Percentiles rank a stretch among this genome's conserved stretches.
Conservation (phyloP, 2,888 invertebrate species). For the Eilema caniola region DNA sequence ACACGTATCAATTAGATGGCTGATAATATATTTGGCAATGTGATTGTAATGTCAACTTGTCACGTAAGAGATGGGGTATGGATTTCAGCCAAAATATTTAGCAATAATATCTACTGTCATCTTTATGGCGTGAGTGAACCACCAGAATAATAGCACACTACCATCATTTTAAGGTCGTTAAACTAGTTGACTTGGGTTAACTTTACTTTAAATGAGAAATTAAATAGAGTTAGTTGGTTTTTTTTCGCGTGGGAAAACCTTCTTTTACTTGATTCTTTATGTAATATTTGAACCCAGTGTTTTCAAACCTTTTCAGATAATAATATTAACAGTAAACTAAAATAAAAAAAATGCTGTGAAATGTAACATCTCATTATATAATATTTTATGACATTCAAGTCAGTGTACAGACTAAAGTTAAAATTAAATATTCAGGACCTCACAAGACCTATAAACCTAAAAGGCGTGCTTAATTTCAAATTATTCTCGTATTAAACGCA, state of each 20-base stretch:
- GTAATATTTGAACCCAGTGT: background rate
- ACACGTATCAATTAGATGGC: slow-evolving; percentile 25
- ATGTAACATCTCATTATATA: background rate
- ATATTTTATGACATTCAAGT: too few species aligned
- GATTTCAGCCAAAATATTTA: slow-evolving; percentile 41
- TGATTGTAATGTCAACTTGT: slow-evolving; percentile 16
- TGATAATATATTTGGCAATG: slow-evolving; percentile 37
- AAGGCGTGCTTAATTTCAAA: background rate
- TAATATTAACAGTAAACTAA: background rate
- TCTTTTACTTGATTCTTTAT: background rate
- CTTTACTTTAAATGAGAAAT: background rate
- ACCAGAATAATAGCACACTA: too few species aligned
- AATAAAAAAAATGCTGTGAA: too few species aligned
- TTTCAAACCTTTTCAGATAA: background rate
- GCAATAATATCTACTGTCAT: slow-evolving; percentile 37
- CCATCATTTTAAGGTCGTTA: background rate
- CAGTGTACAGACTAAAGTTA: background rate
- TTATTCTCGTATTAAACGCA: background rate
- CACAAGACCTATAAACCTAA: background rate
- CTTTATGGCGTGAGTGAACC: too few species aligned
- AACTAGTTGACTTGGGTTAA: background rate
- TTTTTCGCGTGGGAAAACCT: background rate
- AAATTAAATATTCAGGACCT: background rate
- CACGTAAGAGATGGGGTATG: slow-evolving; percentile 26
- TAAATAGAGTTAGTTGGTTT: too few species aligned